phyloP scores from a whole-genome alignment of 2,113 vertebrate species.

The Sander vitreus region DNA sequence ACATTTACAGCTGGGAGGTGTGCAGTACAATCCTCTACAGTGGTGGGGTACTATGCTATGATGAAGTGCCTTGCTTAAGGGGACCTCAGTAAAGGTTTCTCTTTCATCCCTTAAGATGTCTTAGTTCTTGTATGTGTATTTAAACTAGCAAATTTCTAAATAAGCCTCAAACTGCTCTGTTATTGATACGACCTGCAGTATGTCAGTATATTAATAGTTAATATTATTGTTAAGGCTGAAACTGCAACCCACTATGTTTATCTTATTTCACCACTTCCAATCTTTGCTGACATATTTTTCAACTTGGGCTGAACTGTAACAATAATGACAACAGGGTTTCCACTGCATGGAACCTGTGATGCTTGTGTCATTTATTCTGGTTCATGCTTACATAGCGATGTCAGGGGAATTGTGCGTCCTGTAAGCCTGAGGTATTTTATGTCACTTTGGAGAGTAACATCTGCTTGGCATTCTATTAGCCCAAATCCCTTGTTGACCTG shows the following conservation, averaged over 20 bases:
- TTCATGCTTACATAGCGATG: conserved; percentile 43
- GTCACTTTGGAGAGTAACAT: conserved; percentile 68
- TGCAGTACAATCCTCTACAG: background rate
- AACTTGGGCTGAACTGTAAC: conserved; percentile 28
- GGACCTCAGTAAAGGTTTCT: background rate
- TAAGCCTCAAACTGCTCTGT: conserved; percentile 2
- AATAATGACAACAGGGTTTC: conserved; percentile 40
- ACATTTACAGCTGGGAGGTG: background rate
- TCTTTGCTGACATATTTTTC: conserved; percentile 41
- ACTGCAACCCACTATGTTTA: background rate
- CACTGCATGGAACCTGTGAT: conserved; percentile 36
- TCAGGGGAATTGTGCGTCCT: conserved; percentile 55
- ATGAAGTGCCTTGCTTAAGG: background rate
- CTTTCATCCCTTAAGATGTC: background rate
- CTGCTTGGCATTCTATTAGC: conserved; percentile 83
- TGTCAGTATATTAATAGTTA: background rate
- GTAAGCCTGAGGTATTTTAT: conserved; percentile 69
- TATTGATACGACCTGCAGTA: background rate
- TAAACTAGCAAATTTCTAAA: background rate
- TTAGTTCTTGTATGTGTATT: background rate
- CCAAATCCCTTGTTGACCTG: conserved; percentile 78
- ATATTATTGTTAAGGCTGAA: no score
- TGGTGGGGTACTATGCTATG: background rate
- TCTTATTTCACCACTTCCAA: conserved; percentile 8
- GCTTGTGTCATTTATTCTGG: conserved; percentile 56